Conservation (phyloP, 2,888 invertebrate species). For the Rugalucina vietnamica region DNA sequence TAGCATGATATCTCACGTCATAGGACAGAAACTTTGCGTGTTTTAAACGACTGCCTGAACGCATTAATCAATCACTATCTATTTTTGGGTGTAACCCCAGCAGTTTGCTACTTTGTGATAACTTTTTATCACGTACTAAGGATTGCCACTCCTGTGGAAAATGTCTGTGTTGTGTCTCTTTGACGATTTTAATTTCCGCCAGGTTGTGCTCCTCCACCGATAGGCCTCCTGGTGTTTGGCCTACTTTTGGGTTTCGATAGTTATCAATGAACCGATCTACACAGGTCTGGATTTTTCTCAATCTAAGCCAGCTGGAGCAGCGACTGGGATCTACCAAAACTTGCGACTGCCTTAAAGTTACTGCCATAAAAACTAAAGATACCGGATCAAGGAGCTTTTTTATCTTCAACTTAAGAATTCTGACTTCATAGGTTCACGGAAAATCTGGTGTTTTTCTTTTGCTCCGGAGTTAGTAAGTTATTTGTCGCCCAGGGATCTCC, state of each 20-base stretch:
- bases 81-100: neutral
- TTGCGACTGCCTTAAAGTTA: neutral
- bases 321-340: neutral
- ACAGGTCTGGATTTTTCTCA: slow-evolving; percentile 17
- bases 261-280: slow-evolving; percentile 14
- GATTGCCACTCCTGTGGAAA: neutral
- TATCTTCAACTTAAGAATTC: too few species aligned
- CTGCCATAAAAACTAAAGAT: neutral
- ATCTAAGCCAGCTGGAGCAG: slow-evolving; percentile 32
- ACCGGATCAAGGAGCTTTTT: too few species aligned
- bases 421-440: too few species aligned
- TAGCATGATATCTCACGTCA: too few species aligned
- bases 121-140: neutral
- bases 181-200: neutral
- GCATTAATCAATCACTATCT: neutral
- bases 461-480: too few species aligned
- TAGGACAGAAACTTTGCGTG: neutral
- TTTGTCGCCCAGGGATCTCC: too few species aligned
- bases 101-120: slow-evolving; percentile 15
- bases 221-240: neutral
- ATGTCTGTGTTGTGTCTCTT: neutral
- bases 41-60: neutral
- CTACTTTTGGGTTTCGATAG: slow-evolving; percentile 5
- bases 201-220: neutral
- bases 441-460: too few species aligned